Conservation (phyloP, 2,888 invertebrate species). For the Nymphalis urticae region DNA sequence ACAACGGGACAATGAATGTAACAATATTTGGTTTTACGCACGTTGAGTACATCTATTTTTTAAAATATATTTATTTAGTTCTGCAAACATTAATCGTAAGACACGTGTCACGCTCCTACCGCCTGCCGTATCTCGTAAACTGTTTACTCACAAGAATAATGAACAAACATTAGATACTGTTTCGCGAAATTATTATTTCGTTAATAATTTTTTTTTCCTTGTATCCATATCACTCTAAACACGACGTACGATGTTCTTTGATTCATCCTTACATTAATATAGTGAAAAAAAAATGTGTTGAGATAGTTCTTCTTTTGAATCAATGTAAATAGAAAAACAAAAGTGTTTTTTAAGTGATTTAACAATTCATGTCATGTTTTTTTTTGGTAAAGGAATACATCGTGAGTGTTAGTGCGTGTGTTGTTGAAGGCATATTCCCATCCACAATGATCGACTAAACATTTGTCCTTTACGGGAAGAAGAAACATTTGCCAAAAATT, state of each 20-base stretch:
- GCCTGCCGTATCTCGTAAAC: constrained; percentile 7
- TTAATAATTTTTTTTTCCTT: constrained; percentile 2
- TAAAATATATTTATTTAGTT: not conserved
- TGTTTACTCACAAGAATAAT: constrained; percentile 1
- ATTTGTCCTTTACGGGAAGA: too few relatives aligned
- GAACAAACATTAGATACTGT: not conserved
- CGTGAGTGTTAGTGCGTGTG: too few relatives aligned
- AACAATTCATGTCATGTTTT: too few relatives aligned
- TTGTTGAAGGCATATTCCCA: too few relatives aligned
- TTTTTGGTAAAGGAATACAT: too few relatives aligned
- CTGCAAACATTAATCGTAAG: not conserved
- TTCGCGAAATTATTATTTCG: not conserved
- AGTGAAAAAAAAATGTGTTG: not conserved
- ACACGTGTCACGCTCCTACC: constrained; percentile 7
- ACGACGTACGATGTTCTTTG: not conserved
- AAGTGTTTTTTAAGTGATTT: too few relatives aligned
- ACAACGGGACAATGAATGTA: too few relatives aligned
- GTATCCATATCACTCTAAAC: not conserved
- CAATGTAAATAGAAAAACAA: too few relatives aligned
- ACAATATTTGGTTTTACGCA: too few relatives aligned
- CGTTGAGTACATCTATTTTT: not conserved
- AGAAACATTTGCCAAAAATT: too few relatives aligned
- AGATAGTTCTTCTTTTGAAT: too few relatives aligned
- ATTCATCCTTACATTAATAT: not conserved
- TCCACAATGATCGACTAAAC: too few relatives aligned